Evolutionary conservation across 2,113 vertebrate species (phyloP).

Genomic region (Mesembrinibis cayennensis): DNA sequence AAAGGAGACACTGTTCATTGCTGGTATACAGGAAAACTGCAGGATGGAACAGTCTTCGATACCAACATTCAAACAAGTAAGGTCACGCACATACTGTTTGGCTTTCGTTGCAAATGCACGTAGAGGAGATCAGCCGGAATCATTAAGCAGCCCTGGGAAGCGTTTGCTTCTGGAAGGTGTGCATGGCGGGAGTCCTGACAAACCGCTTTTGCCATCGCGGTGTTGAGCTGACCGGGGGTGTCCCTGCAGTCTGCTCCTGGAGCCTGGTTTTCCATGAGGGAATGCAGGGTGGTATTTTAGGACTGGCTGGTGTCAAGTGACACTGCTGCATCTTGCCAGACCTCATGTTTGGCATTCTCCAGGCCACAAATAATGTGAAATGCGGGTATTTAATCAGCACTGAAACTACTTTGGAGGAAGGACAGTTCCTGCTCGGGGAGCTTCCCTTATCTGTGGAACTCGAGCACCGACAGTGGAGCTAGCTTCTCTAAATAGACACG

Average conservation of each 20-base stretch:
- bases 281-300: neutral
- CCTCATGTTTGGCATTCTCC: neutral
- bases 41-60: slow-evolving; percentile 96
- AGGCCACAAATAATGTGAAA: neutral
- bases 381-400: fast-evolving
- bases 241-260: neutral
- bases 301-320: neutral
- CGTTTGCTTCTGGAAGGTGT: neutral
- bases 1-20: slow-evolving; percentile 94
- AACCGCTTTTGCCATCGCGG: neutral
- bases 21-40: slow-evolving; percentile 93
- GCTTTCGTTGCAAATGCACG: neutral
- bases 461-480: neutral
- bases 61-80: slow-evolving; percentile 89
- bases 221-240: neutral
- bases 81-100: neutral
- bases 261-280: neutral
- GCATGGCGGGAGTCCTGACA: fast-evolving
- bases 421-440: neutral
- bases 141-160: neutral
- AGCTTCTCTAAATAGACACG: fast-evolving
- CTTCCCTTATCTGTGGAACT: fast-evolving
- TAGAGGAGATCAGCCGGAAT: neutral
- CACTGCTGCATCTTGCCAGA: neutral
- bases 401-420: fast-evolving